Percentiles rank a stretch among this genome's conserved stretches.
Conservation (phyloP, 1,140 invertebrate genomes). For the Samia ricini region DNA sequence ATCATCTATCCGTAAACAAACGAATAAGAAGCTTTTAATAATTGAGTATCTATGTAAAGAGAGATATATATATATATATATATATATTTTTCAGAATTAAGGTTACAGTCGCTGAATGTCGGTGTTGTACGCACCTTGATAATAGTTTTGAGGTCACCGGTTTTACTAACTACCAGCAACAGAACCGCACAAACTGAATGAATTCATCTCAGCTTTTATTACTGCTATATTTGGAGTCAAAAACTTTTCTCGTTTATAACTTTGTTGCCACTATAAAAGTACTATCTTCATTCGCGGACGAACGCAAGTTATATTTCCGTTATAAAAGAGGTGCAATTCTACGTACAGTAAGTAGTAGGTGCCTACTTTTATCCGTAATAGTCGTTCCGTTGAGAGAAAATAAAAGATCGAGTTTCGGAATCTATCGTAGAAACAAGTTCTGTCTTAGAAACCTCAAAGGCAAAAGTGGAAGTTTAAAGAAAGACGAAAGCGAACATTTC, state of each 20-base stretch:
- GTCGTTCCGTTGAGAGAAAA: conserved; percentile 23
- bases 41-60: neutral
- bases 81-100: neutral
- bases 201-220: neutral
- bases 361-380: conserved; percentile 28
- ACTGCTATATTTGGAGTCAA: neutral
- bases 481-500: conserved; percentile 40
- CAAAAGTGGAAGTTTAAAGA: conserved; percentile 45
- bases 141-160: neutral
- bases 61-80: neutral
- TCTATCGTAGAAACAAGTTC: conserved; percentile 42
- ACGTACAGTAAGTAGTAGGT: neutral
- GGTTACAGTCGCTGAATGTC: no score
- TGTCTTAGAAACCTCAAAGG: conserved; percentile 51
- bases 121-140: no score
- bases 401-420: conserved; percentile 34
- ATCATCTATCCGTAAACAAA: neutral
- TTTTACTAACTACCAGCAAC: no score
- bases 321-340: neutral
- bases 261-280: neutral
- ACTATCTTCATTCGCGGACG: neutral
- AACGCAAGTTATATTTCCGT: neutral
- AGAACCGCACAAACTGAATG: neutral
- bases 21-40: neutral
- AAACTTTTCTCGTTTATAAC: neutral